Conservation (phyloP, 2,797 vertebrate genomes). For the Rhinogobio ventralis region DNA sequence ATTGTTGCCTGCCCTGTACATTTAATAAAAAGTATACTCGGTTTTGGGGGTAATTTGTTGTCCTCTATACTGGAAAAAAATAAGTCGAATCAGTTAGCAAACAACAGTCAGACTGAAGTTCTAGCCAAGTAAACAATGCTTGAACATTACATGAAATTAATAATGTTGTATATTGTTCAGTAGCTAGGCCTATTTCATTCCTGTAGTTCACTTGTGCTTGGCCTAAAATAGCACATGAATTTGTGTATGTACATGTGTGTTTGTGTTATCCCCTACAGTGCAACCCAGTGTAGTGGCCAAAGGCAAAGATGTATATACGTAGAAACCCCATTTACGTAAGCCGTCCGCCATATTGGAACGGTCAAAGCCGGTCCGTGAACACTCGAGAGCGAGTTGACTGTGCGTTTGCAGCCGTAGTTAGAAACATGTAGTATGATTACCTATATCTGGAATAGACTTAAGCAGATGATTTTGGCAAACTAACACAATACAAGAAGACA, state of each 20-base stretch:
- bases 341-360: too few relatives aligned
- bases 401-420: too few relatives aligned
- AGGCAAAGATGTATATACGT: not conserved
- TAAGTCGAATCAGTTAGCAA: not conserved
- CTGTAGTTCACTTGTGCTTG: not conserved
- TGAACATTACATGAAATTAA: not conserved
- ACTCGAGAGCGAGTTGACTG: too few relatives aligned
- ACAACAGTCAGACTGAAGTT: not conserved
- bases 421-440: too few relatives aligned
- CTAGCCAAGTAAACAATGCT: not conserved
- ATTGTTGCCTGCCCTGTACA: not conserved
- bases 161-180: not conserved
- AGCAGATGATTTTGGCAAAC: too few relatives aligned
- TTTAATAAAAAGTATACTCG: not conserved
- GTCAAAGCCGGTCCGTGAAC: too few relatives aligned
- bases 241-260: not conserved
- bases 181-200: not conserved
- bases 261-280: not conserved
- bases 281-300: slow-evolving; percentile 4
- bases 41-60: not conserved
- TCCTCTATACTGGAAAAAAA: not conserved
- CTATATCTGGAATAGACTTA: too few relatives aligned
- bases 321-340: too few relatives aligned
- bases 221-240: not conserved
- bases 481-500: too few relatives aligned